A percentile compares a stretch with the other conserved stretches of the same genome.
Evolutionary conservation across 2,888 invertebrate species (phyloP).

Genomic region (Pyralis farinalis): DNA sequence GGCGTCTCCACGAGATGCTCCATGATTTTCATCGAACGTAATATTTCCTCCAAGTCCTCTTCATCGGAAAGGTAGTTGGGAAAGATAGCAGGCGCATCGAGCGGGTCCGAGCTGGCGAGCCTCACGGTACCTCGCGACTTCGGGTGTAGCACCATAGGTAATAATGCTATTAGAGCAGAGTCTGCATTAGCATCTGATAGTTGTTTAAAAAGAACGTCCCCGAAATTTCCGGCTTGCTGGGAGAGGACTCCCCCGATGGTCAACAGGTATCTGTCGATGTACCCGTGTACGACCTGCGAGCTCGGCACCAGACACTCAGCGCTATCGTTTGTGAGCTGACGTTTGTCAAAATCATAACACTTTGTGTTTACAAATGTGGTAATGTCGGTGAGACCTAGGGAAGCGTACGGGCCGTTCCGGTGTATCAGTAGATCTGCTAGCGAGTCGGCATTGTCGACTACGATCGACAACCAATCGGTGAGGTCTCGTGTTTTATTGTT

Average conservation of each 20-base stretch:
- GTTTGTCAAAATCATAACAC: slow-evolving; percentile 39
- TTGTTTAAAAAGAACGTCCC: slow-evolving; percentile 31
- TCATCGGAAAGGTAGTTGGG: slow-evolving; percentile 45
- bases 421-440: slow-evolving; percentile 25
- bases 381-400: slow-evolving; percentile 46
- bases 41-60: slow-evolving; percentile 38
- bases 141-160: slow-evolving; percentile 41
- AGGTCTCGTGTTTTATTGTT: no score
- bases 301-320: slow-evolving; percentile 43
- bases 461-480: no score
- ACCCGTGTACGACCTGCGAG: slow-evolving; percentile 42
- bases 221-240: slow-evolving; percentile 18
- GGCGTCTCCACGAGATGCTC: slow-evolving; percentile 34
- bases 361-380: slow-evolving; percentile 40
- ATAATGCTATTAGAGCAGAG: slow-evolving; percentile 31
- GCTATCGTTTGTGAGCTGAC: slow-evolving; percentile 27
- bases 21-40: slow-evolving; percentile 36
- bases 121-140: slow-evolving; percentile 42
- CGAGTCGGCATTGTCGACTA: slow-evolving; percentile 12
- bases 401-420: slow-evolving; percentile 37
- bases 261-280: slow-evolving; percentile 29
- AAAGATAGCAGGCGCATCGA: slow-evolving; percentile 34
- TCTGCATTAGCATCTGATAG: slow-evolving; percentile 29
- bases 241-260: slow-evolving; percentile 16
- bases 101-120: slow-evolving; percentile 37